These are phyloP conservation scores for Gavialis gangeticus DNA, from an alignment of 2,113 vertebrate species.

Conservation along the genomic window DNA sequence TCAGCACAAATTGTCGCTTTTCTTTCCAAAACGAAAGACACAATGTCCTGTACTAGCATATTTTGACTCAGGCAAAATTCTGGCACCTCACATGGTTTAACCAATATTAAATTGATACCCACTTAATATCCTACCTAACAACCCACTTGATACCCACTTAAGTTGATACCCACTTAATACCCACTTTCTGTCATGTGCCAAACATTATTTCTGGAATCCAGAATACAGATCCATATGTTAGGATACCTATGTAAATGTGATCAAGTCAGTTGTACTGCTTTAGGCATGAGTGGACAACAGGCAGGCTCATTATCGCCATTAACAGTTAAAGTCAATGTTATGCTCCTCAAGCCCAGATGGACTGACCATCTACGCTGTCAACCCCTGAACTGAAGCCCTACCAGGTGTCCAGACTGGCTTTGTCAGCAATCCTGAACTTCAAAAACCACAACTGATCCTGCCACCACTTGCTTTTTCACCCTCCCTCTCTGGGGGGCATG, in stretches of 20 bases:
- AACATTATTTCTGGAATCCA: background rate
- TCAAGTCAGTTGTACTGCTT: background rate
- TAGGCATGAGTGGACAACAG: background rate
- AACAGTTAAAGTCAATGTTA: too few species aligned
- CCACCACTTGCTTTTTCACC: too few species aligned
- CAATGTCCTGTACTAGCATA: background rate
- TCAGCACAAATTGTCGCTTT: background rate
- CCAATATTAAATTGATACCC: background rate
- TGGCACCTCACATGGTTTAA: background rate
- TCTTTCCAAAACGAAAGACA: fast-evolving
- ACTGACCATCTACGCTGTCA: too few species aligned
- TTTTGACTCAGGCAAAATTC: background rate
- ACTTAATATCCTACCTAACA: too few species aligned
- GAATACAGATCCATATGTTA: background rate
- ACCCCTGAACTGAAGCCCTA: too few species aligned
- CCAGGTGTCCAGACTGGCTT: too few species aligned
- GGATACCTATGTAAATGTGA: background rate
- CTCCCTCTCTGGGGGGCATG: too few species aligned
- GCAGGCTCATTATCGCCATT: too few species aligned
- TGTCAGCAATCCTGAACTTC: too few species aligned
- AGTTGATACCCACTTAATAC: background rate
- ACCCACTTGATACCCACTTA: too few species aligned
- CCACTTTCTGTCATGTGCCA: background rate
- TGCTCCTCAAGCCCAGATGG: too few species aligned
- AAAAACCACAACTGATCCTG: too few species aligned